Evolutionary conservation across 2,797 vertebrate genomes (phyloP).

Genomic region (Falco concolor): DNA sequence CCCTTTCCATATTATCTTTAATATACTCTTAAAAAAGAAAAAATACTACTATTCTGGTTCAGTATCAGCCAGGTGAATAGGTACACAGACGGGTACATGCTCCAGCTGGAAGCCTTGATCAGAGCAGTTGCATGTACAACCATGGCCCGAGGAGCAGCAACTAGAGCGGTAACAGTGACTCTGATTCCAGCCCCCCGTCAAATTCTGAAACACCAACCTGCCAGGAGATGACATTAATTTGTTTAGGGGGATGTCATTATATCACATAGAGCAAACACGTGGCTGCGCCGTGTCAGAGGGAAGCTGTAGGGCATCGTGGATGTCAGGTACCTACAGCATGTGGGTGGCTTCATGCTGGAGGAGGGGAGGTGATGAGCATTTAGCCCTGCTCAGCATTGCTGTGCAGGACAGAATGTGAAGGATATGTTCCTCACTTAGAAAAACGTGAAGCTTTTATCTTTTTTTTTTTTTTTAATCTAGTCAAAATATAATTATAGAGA

Average conservation of each 20-base stretch:
- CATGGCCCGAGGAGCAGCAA: fast-evolving
- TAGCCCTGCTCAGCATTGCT: not conserved
- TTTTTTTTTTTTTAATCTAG: not conserved
- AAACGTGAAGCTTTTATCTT: not conserved
- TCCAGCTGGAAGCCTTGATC: not conserved
- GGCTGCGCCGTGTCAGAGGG: not conserved
- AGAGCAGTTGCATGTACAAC: not conserved
- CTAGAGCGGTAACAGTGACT: fast-evolving
- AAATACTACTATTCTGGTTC: not conserved
- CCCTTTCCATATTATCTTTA: not conserved
- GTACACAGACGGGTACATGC: not conserved
- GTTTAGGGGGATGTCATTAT: not conserved
- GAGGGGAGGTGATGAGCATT: not conserved
- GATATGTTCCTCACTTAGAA: not conserved
- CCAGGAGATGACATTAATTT: not conserved
- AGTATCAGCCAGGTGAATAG: not conserved
- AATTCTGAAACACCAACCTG: not conserved
- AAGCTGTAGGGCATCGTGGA: not conserved
- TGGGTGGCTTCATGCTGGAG: not conserved
- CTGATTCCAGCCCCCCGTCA: not conserved
- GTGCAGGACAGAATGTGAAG: not conserved
- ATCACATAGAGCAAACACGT: not conserved
- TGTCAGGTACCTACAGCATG: not conserved
- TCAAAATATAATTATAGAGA: not conserved
- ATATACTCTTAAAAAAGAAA: not conserved